phyloP scores from a whole-genome alignment of 2,888 invertebrate species.

The Gortyna flavago region DNA sequence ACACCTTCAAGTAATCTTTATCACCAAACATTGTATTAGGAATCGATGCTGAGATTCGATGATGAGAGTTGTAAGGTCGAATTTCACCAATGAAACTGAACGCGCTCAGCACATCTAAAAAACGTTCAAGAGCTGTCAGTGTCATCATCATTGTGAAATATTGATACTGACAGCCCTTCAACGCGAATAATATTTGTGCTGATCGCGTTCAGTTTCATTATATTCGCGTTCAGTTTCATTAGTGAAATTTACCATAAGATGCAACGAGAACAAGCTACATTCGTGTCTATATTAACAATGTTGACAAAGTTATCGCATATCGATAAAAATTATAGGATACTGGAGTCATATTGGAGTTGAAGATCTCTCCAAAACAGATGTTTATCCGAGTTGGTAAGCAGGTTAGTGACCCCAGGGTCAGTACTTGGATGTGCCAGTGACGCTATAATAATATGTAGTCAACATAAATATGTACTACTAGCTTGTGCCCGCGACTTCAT shows the following conservation, averaged over 20 bases:
- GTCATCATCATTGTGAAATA: neutral
- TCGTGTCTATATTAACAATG: neutral
- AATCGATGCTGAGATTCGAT: neutral
- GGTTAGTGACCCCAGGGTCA: constrained; percentile 18
- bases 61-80: neutral
- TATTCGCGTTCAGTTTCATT: too few species aligned
- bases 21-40: neutral
- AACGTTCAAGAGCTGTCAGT: neutral
- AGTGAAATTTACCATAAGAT: neutral
- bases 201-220: too few species aligned
- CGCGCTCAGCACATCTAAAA: neutral
- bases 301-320: neutral
- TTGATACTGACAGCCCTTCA: neutral
- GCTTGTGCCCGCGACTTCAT: too few species aligned
- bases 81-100: neutral
- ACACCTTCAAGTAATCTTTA: neutral
- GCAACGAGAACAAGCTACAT: neutral
- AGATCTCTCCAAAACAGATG: neutral
- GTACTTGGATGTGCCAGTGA: neutral
- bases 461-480: too few species aligned
- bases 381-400: neutral
- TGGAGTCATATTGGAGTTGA: too few species aligned
- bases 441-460: neutral
- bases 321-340: neutral
- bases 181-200: too few species aligned